These are phyloP conservation scores for Hypocryptadius cinnamomeus DNA, from an alignment of 2,113 vertebrate genomes.

Conservation along the genomic window DNA sequence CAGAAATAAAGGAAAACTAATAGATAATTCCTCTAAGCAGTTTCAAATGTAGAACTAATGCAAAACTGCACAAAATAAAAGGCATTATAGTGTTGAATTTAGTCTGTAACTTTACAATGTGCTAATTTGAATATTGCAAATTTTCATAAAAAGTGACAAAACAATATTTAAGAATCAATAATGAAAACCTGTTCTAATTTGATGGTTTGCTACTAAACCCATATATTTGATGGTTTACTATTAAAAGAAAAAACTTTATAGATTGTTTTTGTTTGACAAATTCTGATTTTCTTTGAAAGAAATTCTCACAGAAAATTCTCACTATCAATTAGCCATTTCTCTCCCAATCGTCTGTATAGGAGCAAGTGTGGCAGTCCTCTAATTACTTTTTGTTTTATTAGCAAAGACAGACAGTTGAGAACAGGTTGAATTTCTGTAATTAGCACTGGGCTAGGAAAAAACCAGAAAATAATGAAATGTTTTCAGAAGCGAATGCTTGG, in stretches of 20 bases:
- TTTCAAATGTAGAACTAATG: not conserved
- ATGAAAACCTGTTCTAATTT: not conserved
- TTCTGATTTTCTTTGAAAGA: not conserved
- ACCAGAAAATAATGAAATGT: not conserved
- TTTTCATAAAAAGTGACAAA: not conserved
- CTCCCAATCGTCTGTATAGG: not conserved
- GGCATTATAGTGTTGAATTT: not conserved
- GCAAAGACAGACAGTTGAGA: not conserved
- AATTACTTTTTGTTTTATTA: not conserved
- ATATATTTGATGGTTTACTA: not conserved
- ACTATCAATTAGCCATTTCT: slow-evolving; percentile 6
- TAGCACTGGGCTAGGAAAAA: not conserved
- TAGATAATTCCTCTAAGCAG: not conserved
- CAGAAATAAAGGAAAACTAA: slow-evolving; percentile 29
- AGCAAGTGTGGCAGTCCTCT: not conserved
- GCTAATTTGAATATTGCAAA: not conserved
- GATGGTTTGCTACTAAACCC: not conserved
- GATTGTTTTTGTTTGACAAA: not conserved
- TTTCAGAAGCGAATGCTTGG: not conserved
- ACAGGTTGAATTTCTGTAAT: not conserved
- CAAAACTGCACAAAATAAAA: not conserved
- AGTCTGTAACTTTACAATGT: not conserved
- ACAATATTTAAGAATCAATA: not conserved
- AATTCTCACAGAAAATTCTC: not conserved
- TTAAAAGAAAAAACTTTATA: not conserved